phyloP scores from a whole-genome alignment of 2,888 invertebrate species.

The Harmothoe impar region DNA sequence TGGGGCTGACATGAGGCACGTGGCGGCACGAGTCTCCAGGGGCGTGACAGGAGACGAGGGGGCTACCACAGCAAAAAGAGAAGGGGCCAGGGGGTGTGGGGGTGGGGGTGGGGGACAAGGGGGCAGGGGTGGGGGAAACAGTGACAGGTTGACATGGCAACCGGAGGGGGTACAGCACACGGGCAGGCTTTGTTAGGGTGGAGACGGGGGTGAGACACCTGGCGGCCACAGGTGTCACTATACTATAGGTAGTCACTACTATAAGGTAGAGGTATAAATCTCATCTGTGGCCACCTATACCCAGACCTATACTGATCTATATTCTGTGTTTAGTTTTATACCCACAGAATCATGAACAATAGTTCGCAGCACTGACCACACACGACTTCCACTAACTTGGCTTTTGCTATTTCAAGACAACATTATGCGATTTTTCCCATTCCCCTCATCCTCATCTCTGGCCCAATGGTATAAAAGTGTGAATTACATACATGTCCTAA shows the following conservation, averaged over 20 bases:
- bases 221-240: slow-evolving; percentile 19
- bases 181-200: slow-evolving; percentile 13
- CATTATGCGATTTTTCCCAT: no score
- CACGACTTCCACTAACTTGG: no score
- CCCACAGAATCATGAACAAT: no score
- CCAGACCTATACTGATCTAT: no score
- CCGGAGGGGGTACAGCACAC: neutral
- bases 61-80: neutral
- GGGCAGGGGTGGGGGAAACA: slow-evolving; percentile 10
- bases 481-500: no score
- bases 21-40: slow-evolving; percentile 27
- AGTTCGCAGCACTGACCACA: no score
- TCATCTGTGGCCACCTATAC: neutral
- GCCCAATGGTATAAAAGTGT: no score
- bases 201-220: slow-evolving; percentile 22
- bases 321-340: no score
- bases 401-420: no score
- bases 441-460: no score
- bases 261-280: slow-evolving; percentile 19
- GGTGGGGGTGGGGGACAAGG: neutral
- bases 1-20: slow-evolving; percentile 31
- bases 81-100: neutral
- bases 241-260: no score
- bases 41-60: neutral
- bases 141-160: slow-evolving; percentile 53